Conservation (phyloP, 2,888 invertebrate species). For the Metalampra italica region DNA sequence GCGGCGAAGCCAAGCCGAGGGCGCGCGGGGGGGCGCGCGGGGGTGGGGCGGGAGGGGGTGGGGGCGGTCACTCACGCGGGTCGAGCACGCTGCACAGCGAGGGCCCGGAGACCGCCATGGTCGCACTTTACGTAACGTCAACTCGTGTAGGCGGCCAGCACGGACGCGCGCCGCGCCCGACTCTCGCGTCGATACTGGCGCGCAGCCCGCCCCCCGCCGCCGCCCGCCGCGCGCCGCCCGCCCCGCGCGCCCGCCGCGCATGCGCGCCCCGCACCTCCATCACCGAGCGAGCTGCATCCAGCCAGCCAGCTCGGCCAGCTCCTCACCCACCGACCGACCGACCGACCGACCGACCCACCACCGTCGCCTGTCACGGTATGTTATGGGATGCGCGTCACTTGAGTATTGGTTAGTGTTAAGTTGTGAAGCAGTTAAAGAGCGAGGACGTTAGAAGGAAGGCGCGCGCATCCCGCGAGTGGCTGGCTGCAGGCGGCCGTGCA, state of each 20-base stretch:
- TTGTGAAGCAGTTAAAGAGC: too few relatives aligned
- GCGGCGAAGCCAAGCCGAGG: conserved; percentile 48
- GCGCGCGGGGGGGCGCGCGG: conserved; percentile 35
- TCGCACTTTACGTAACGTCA: conserved; percentile 71
- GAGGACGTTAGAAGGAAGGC: too few relatives aligned
- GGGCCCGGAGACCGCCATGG: conserved; percentile 69
- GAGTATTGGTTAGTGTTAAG: too few relatives aligned
- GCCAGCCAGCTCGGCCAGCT: too few relatives aligned
- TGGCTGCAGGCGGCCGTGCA: too few relatives aligned
- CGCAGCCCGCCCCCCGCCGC: conserved; percentile 51
- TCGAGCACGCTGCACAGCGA: conserved; percentile 72
- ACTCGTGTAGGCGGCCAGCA: conserved; percentile 45
- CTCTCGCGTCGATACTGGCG: conserved; percentile 76
- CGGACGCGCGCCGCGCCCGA: conserved; percentile 73
- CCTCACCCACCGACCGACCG: too few relatives aligned
- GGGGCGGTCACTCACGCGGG: conserved; percentile 57
- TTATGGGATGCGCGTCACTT: too few relatives aligned
- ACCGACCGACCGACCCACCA: too few relatives aligned
- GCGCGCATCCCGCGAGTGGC: too few relatives aligned
- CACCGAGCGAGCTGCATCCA: background rate
- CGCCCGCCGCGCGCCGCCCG: conserved; percentile 23
- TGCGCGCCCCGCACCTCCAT: background rate
- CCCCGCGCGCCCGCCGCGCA: conserved; percentile 12
- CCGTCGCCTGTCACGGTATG: too few relatives aligned
- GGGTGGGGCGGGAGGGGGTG: conserved; percentile 28